A percentile compares a stretch with the other conserved stretches of the same genome.
Evolutionary conservation across 2,113 vertebrate species (phyloP).

Genomic region (Cyprinodon tularosa): DNA sequence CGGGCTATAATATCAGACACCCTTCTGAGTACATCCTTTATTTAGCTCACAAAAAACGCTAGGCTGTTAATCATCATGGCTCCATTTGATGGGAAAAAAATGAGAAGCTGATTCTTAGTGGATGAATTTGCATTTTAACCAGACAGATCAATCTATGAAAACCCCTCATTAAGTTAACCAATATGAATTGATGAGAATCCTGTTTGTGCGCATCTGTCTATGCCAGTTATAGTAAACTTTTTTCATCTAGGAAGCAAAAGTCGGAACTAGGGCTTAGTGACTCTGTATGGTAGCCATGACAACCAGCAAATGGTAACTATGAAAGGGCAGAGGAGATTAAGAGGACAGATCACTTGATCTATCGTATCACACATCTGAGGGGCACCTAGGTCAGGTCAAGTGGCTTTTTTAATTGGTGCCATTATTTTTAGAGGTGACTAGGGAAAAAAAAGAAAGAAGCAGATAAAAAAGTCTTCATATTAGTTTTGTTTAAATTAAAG

Average conservation of each 20-base stretch:
- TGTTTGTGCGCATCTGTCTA: background rate
- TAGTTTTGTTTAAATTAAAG: background rate
- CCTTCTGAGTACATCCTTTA: conserved; percentile 32
- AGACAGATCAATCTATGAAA: conserved; percentile 49
- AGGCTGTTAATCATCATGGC: conserved; percentile 34
- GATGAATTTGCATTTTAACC: background rate
- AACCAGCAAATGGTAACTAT: conserved; percentile 57
- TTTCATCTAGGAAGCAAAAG: conserved; percentile 35
- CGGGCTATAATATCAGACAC: conserved; percentile 20
- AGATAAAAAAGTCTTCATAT: background rate
- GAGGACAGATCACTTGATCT: conserved; percentile 34
- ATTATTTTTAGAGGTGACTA: background rate
- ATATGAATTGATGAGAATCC: background rate
- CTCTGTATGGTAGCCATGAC: conserved; percentile 70
- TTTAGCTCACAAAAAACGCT: conserved; percentile 14
- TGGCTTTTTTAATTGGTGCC: conserved; percentile 11
- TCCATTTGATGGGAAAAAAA: background rate
- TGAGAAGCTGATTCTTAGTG: background rate
- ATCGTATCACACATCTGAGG: conserved; percentile 33
- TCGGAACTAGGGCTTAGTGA: conserved; percentile 46
- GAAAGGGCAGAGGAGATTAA: conserved; percentile 62
- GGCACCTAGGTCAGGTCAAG: conserved; percentile 28
- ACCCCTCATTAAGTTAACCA: conserved; percentile 1
- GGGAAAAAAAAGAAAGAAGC: background rate
- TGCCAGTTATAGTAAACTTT: conserved; percentile 23